These are phyloP conservation scores for Ormyrus rosae DNA, from an alignment of 2,888 invertebrate species.

Conservation along the genomic window DNA sequence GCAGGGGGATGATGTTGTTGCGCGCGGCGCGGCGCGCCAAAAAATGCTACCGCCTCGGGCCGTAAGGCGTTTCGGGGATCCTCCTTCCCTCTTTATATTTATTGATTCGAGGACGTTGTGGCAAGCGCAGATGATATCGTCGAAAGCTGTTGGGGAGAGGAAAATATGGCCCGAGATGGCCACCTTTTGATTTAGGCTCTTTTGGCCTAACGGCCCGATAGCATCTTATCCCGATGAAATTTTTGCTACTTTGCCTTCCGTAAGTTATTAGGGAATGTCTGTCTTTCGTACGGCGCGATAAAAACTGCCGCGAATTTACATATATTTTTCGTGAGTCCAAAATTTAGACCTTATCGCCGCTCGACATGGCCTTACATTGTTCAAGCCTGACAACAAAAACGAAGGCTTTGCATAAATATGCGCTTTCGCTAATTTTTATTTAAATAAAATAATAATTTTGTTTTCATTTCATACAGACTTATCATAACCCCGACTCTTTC, in stretches of 20 bases:
- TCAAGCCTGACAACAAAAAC: too few relatives aligned
- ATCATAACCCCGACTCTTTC: too few relatives aligned
- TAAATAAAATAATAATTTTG: too few relatives aligned
- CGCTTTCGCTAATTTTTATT: too few relatives aligned
- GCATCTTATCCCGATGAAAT: conserved; percentile 25
- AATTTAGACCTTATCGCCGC: too few relatives aligned
- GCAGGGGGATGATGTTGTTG: conserved; percentile 9
- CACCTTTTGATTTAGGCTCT: conserved; percentile 23
- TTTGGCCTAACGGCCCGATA: conserved; percentile 10
- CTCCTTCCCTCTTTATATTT: conserved; percentile 21
- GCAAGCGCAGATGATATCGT: conserved; percentile 20
- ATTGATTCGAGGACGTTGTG: conserved; percentile 36
- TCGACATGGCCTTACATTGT: too few relatives aligned
- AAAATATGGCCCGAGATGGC: background rate
- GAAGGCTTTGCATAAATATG: too few relatives aligned
- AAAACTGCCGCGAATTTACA: conserved; percentile 20
- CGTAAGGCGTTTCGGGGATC: background rate
- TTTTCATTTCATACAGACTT: too few relatives aligned
- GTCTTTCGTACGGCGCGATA: conserved; percentile 6
- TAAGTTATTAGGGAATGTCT: conserved; percentile 11
- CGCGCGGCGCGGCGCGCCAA: background rate
- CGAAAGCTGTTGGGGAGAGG: background rate
- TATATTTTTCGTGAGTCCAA: background rate
- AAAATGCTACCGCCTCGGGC: conserved; percentile 24
- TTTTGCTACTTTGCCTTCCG: conserved; percentile 1